Conservation (phyloP, 2,113 vertebrate species). For the Rhinopomastus cyanomelas region DNA sequence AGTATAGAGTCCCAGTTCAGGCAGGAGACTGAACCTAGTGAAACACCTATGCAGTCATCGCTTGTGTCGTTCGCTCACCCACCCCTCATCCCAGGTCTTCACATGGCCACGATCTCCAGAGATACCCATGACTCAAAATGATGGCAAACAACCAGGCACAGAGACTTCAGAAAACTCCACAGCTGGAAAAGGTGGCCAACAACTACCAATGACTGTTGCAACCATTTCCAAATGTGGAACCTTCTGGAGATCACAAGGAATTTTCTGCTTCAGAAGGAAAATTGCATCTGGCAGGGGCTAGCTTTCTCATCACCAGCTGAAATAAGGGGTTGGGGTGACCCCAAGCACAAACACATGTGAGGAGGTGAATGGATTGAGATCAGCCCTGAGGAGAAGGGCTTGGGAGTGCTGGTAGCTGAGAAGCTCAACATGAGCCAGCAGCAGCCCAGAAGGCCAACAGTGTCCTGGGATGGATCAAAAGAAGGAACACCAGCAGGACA, state of each 20-base stretch:
- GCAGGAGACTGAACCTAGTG: not conserved
- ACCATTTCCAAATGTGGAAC: not conserved
- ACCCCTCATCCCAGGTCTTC: not conserved
- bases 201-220: accelerated
- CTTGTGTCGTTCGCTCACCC: not conserved
- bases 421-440: too few species aligned
- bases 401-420: too few species aligned
- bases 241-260: not conserved
- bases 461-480: too few species aligned
- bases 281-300: not conserved
- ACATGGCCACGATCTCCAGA: not conserved
- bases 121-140: not conserved
- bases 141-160: not conserved
- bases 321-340: not conserved
- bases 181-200: not conserved
- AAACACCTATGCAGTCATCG: not conserved
- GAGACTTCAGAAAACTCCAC: not conserved
- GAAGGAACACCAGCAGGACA: too few species aligned
- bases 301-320: not conserved
- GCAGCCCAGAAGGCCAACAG: too few species aligned
- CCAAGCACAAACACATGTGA: too few species aligned
- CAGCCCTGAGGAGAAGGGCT: too few species aligned
- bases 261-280: not conserved
- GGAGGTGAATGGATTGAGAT: too few species aligned
- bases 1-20: not conserved